These are phyloP conservation scores for Asbolus verrucosus DNA, from an alignment of 1,140 invertebrate genomes.

Conservation along the genomic window DNA sequence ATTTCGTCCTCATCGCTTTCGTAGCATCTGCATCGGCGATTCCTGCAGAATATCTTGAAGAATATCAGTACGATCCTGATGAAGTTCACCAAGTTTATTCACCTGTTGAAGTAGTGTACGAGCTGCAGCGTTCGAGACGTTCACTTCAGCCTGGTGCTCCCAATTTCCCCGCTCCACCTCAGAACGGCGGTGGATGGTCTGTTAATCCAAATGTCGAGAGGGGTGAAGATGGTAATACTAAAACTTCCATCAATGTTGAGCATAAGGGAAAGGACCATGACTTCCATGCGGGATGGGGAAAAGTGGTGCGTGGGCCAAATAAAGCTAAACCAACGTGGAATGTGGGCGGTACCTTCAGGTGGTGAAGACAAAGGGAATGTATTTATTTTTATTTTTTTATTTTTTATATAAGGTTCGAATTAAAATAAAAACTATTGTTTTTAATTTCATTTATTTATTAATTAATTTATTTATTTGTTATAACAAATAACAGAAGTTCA, in stretches of 20 bases:
- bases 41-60: neutral
- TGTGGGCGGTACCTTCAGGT: constrained; percentile 49
- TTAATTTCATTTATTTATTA: no score
- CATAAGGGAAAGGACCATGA: constrained; percentile 51
- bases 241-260: constrained; percentile 34
- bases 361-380: no score
- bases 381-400: no score
- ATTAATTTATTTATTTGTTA: no score
- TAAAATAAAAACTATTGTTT: no score
- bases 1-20: neutral
- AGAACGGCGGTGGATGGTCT: constrained; percentile 39
- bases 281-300: constrained; percentile 48
- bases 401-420: no score
- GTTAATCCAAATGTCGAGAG: constrained; percentile 46
- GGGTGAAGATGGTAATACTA: constrained; percentile 49
- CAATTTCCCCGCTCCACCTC: neutral
- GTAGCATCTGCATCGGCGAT: neutral
- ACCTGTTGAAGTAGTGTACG: neutral
- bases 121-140: neutral
- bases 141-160: constrained; percentile 9
- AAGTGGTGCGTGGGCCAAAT: constrained; percentile 44
- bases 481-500: no score
- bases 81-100: neutral
- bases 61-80: neutral
- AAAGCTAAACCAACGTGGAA: constrained; percentile 51